Conservation (phyloP, 2,888 invertebrate species). For the Elysia crispata region DNA sequence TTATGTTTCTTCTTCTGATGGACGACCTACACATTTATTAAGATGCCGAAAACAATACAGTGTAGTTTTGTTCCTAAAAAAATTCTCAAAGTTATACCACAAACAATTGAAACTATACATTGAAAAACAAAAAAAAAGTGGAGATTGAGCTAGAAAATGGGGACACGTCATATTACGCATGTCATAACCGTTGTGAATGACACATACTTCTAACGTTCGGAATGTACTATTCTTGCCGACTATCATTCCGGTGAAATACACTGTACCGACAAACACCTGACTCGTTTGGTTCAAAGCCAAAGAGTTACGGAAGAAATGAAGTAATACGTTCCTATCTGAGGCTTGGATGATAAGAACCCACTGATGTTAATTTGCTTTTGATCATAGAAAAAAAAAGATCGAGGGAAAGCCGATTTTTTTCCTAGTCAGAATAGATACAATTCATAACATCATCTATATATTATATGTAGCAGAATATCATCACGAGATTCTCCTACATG, state of each 20-base stretch:
- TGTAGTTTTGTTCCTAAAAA: too few relatives aligned
- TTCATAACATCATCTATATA: background rate
- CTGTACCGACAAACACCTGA: too few relatives aligned
- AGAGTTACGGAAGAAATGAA: too few relatives aligned
- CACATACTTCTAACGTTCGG: background rate
- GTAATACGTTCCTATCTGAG: too few relatives aligned
- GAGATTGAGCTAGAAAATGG: background rate
- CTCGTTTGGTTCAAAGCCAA: too few relatives aligned
- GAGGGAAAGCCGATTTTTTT: background rate
- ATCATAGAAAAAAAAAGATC: too few relatives aligned
- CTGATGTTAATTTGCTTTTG: background rate
- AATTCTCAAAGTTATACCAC: background rate
- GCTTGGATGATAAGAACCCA: too few relatives aligned
- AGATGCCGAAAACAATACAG: too few relatives aligned
- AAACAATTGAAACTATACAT: background rate
- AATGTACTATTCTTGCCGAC: too few relatives aligned
- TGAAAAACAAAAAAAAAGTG: background rate
- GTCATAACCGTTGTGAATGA: background rate
- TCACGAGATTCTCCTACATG: background rate
- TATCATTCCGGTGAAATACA: too few relatives aligned
- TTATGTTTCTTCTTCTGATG: too few relatives aligned
- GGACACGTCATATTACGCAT: background rate
- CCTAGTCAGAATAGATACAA: background rate
- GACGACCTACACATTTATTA: too few relatives aligned
- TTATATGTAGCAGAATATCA: background rate